phyloP scores from a whole-genome alignment of 2,888 invertebrate genomes.

The Chymomyza amoena region DNA sequence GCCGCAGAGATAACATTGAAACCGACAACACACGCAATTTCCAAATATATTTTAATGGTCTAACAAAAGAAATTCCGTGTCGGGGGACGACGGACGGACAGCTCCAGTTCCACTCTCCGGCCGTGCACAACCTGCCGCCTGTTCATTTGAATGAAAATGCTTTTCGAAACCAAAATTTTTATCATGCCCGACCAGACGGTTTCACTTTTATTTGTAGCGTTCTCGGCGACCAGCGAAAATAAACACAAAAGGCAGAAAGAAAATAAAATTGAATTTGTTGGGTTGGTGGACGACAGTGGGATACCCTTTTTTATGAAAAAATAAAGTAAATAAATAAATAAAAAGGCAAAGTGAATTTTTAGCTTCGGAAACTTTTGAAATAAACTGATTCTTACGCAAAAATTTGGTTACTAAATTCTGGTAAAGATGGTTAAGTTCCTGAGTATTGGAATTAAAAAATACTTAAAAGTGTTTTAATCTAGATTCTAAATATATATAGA shows the following conservation, averaged over 20 bases:
- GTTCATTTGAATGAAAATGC: constrained; percentile 68
- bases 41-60: constrained; percentile 6
- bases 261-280: not conserved
- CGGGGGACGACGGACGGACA: not conserved
- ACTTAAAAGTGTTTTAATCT: too few species aligned
- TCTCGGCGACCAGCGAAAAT: not conserved
- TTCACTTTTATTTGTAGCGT: constrained; percentile 15
- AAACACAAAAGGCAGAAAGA: constrained; percentile 8
- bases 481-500: too few species aligned
- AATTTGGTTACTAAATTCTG: too few species aligned
- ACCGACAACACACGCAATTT: constrained; percentile 2
- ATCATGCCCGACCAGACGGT: constrained; percentile 45
- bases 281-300: not conserved
- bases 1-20: not conserved
- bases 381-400: too few species aligned
- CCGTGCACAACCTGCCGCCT: constrained; percentile 1
- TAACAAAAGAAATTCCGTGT: not conserved
- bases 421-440: too few species aligned
- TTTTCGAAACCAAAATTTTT: constrained; percentile 60
- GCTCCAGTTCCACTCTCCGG: not conserved
- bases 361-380: too few species aligned
- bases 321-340: too few species aligned
- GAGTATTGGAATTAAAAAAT: too few species aligned
- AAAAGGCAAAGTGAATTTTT: too few species aligned
- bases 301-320: not conserved